Conservation (phyloP, 2,888 invertebrate species). For the Stictocephala bisonia region DNA sequence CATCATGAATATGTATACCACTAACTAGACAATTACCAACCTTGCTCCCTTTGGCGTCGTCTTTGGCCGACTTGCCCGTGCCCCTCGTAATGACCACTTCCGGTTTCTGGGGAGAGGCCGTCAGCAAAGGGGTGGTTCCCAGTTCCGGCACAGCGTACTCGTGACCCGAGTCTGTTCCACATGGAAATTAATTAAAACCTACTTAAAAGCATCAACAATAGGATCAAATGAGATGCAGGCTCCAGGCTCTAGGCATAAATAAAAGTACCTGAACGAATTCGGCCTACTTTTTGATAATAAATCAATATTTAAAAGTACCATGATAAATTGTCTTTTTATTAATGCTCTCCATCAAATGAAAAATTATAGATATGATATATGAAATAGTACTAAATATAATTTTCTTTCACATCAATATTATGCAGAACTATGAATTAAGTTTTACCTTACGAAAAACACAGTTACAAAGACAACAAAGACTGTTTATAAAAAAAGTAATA, state of each 20-base stretch:
- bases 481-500: too few species aligned
- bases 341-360: too few species aligned
- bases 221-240: neutral
- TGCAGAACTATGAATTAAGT: too few species aligned
- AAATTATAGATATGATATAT: too few species aligned
- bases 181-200: neutral
- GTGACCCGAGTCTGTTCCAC: slow-evolving; percentile 73
- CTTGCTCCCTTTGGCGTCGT: slow-evolving; percentile 66
- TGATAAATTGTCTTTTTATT: too few species aligned
- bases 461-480: too few species aligned
- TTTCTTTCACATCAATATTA: too few species aligned
- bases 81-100: slow-evolving; percentile 45
- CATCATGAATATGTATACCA: slow-evolving; percentile 19
- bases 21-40: slow-evolving; percentile 61
- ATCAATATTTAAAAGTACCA: too few species aligned
- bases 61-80: slow-evolving; percentile 43
- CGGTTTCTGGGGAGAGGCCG: slow-evolving; percentile 61
- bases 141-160: slow-evolving; percentile 84
- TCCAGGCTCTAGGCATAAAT: neutral
- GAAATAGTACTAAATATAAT: too few species aligned
- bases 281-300: too few species aligned
- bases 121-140: slow-evolving; percentile 74
- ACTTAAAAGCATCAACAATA: neutral
- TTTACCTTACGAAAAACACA: too few species aligned
- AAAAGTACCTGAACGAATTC: too few species aligned